Evolutionary conservation across 2,888 invertebrate genomes (phyloP).

Genomic region (Drosophila vallismaia): DNA sequence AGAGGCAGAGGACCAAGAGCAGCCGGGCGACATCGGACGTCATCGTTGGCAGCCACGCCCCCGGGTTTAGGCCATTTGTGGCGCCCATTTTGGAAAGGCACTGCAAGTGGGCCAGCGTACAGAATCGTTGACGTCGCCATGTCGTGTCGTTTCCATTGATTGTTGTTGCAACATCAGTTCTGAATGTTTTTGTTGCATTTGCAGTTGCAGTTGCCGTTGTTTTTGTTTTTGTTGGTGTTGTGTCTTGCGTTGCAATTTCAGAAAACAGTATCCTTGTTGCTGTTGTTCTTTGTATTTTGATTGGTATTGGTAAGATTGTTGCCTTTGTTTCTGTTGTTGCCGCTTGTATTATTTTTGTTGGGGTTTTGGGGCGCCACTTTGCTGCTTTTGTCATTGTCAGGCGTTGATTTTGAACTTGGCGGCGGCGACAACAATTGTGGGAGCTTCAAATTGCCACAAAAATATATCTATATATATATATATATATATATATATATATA

Average conservation of each 20-base stretch:
- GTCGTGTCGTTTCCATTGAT: constrained; percentile 47
- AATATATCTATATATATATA: not conserved
- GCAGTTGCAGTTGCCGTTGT: constrained; percentile 1
- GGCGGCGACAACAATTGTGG: constrained; percentile 20
- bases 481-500: too few relatives aligned
- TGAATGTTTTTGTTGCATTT: constrained; percentile 23
- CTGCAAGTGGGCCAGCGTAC: constrained; percentile 9
- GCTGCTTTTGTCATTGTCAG: constrained; percentile 70
- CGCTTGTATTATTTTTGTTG: constrained; percentile 26
- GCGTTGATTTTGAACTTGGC: constrained; percentile 77
- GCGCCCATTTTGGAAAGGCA: constrained; percentile 15
- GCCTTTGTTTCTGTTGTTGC: constrained; percentile 9
- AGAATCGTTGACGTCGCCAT: constrained; percentile 47
- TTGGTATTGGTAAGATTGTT: constrained; percentile 13
- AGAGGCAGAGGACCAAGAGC: constrained; percentile 61
- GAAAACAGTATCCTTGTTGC: constrained; percentile 28
- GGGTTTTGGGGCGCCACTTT: constrained; percentile 48
- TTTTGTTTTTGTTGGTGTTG: constrained; percentile 25
- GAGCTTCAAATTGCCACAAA: not conserved
- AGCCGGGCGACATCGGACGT: constrained; percentile 63
- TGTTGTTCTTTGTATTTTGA: constrained; percentile 16
- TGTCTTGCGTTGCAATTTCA: constrained; percentile 11
- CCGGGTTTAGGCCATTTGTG: constrained; percentile 27
- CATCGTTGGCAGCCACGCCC: constrained; percentile 33
- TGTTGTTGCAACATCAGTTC: constrained; percentile 2